phyloP scores from a whole-genome alignment of 2,888 invertebrate species.

The Galerucella nymphaeae region DNA sequence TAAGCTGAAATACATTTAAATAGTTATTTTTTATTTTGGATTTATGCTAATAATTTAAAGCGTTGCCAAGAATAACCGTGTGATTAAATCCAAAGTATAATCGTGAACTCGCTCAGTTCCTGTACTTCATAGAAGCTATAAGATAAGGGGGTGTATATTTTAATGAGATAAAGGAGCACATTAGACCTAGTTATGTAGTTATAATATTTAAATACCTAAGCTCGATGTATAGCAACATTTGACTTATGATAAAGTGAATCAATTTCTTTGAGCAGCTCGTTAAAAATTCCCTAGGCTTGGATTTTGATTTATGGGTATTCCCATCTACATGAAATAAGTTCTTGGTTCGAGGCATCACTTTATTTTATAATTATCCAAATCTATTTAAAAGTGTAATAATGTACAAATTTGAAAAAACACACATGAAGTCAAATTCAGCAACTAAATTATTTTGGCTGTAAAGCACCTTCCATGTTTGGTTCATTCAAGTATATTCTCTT shows the following conservation, averaged over 20 bases:
- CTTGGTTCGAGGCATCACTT: not conserved
- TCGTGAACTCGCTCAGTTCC: too few species aligned
- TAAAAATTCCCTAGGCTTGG: too few species aligned
- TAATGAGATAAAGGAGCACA: too few species aligned
- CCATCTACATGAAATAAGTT: too few species aligned
- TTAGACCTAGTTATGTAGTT: too few species aligned
- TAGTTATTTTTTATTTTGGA: not conserved
- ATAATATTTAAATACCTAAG: too few species aligned
- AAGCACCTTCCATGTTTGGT: slow-evolving; percentile 19
- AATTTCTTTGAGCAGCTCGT: too few species aligned
- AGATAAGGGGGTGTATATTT: too few species aligned
- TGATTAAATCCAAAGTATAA: not conserved
- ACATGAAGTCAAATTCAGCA: not conserved
- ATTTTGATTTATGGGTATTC: too few species aligned
- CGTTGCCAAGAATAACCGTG: not conserved
- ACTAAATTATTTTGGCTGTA: slow-evolving; percentile 25
- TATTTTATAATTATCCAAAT: not conserved
- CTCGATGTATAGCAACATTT: too few species aligned
- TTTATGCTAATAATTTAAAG: not conserved
- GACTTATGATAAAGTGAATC: too few species aligned
- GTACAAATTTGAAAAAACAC: not conserved
- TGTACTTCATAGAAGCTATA: too few species aligned
- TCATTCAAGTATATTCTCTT: not conserved
- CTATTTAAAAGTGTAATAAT: not conserved
- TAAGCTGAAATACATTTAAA: not conserved